Percentiles rank a stretch among this genome's conserved stretches.
phyloP scores from a whole-genome alignment of 1,140 invertebrate species.

The Heliothis subflexa region DNA sequence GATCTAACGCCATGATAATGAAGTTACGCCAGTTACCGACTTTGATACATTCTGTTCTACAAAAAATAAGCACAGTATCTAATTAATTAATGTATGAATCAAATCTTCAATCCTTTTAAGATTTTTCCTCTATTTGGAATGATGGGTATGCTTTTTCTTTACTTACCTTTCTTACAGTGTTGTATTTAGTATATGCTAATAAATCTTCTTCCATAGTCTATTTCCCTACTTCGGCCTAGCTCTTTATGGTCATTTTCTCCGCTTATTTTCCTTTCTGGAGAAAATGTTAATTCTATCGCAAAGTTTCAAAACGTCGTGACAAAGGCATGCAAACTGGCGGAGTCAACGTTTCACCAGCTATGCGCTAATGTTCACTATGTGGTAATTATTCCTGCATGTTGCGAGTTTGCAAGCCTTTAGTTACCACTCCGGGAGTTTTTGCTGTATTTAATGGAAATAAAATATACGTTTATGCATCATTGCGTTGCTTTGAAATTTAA shows the following conservation, averaged over 20 bases:
- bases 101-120: no score
- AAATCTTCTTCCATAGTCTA: no score
- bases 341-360: constrained; percentile 50
- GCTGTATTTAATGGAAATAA: constrained; percentile 37
- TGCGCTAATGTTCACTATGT: constrained; percentile 48
- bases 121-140: no score
- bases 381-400: constrained; percentile 55
- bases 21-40: constrained; percentile 25
- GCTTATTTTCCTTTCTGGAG: constrained; percentile 15
- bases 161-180: no score
- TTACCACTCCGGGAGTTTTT: constrained; percentile 42
- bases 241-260: neutral
- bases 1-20: constrained; percentile 24
- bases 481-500: constrained; percentile 34
- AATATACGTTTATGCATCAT: constrained; percentile 40
- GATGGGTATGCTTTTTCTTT: no score
- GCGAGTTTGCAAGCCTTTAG: constrained; percentile 43
- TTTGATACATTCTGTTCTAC: neutral
- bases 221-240: no score
- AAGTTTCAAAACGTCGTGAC: constrained; percentile 42
- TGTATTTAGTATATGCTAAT: no score
- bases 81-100: no score
- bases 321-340: constrained; percentile 39
- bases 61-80: neutral
- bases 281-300: constrained; percentile 34